Percentiles rank a stretch among this genome's conserved stretches.
Conservation (phyloP, 1,140 invertebrate genomes). For the Drosophila murphyi region DNA sequence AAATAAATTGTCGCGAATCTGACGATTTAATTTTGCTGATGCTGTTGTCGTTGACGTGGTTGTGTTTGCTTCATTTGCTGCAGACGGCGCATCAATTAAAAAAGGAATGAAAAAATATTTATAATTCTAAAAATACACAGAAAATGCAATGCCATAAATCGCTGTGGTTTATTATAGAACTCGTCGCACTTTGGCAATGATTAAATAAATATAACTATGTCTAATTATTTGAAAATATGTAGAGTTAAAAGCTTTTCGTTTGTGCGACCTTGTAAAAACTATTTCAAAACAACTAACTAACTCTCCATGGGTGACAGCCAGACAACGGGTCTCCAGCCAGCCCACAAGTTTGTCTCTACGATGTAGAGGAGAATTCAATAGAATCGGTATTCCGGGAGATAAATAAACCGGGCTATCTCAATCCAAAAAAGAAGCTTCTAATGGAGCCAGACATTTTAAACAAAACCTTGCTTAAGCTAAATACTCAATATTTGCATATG, state of each 20-base stretch:
- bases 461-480: too few species aligned
- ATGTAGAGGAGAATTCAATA: too few species aligned
- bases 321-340: too few species aligned
- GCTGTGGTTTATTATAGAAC: constrained; percentile 15
- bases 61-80: neutral
- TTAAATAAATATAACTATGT: constrained; percentile 10
- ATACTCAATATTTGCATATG: too few species aligned
- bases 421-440: too few species aligned
- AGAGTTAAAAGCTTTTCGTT: neutral
- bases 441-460: too few species aligned
- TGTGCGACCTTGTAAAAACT: neutral
- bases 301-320: too few species aligned
- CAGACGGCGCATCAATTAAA: constrained; percentile 32
- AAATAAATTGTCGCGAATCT: constrained; percentile 33
- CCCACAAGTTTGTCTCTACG: too few species aligned
- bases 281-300: neutral
- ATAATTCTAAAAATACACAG: constrained; percentile 10
- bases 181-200: constrained; percentile 7
- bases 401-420: too few species aligned
- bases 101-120: neutral
- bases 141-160: constrained; percentile 28
- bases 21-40: constrained; percentile 3
- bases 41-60: neutral
- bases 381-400: too few species aligned
- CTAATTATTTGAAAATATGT: constrained; percentile 18